These are phyloP conservation scores for Virgularia gustaviana DNA, from an alignment of 92 coral and sea anemone species.

Conservation along the genomic window DNA sequence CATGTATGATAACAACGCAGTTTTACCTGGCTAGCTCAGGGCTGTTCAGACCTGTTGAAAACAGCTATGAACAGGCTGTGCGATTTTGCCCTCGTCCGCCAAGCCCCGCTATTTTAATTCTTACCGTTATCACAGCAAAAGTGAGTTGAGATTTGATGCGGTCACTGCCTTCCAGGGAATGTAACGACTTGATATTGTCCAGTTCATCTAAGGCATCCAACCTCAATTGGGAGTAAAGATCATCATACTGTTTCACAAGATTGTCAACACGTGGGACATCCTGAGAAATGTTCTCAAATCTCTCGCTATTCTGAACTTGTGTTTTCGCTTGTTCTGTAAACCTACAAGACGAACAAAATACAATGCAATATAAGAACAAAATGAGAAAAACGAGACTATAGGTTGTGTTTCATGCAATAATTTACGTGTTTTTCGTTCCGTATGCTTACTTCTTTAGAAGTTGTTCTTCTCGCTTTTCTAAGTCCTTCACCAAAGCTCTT, in stretches of 20 bases:
- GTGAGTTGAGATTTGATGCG: conserved; percentile 80
- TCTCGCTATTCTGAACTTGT: conserved; percentile 84
- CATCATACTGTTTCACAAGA: conserved; percentile 72
- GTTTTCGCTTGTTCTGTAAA: conserved; percentile 86
- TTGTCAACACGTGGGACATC: conserved; percentile 71
- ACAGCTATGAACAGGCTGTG: too few species aligned
- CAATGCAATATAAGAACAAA: background rate
- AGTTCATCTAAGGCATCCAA: conserved; percentile 83
- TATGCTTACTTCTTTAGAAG: conserved; percentile 67
- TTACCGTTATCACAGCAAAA: conserved; percentile 83
- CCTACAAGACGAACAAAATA: conserved; percentile 36
- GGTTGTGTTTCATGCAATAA: background rate
- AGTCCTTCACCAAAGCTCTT: conserved; percentile 55
- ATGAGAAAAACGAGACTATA: background rate
- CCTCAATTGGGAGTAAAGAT: conserved; percentile 81
- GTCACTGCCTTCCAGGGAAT: conserved; percentile 60
- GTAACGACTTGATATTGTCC: conserved; percentile 67
- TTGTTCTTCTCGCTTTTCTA: conserved; percentile 65
- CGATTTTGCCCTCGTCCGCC: background rate
- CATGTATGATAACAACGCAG: too few species aligned
- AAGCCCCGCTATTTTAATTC: too few species aligned
- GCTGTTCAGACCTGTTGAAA: too few species aligned
- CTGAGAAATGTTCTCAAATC: conserved; percentile 73
- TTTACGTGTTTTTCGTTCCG: background rate
- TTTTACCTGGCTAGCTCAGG: too few species aligned